Evolutionary conservation across 30 jellyfish, hydroid and myxozoan species (phyloP).

Genomic region (Aurelia sp.): DNA sequence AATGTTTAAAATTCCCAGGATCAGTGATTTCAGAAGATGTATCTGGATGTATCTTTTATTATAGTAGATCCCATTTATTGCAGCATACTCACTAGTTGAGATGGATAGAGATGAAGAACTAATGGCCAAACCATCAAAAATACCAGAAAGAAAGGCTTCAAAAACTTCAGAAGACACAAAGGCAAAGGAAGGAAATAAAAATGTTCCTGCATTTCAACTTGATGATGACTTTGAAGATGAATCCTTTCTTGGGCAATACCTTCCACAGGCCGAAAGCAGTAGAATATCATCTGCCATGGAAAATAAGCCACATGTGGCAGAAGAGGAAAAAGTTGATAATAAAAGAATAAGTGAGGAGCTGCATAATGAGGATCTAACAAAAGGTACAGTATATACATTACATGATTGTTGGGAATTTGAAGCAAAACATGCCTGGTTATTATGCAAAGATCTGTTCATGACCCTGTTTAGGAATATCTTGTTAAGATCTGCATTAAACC

Average conservation of each 20-base stretch:
- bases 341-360: conserved; percentile 18
- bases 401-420: too few species aligned
- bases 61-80: background rate
- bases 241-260: conserved; percentile 66
- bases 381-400: too few species aligned
- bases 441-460: too few species aligned
- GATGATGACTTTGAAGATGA: conserved; percentile 82
- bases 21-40: too few species aligned
- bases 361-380: background rate
- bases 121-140: conserved; percentile 27
- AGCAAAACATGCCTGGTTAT: too few species aligned
- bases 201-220: conserved; percentile 61
- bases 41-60: background rate
- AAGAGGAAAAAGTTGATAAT: background rate
- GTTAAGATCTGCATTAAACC: too few species aligned
- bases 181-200: background rate
- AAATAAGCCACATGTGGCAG: background rate
- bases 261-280: conserved; percentile 79
- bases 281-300: conserved; percentile 42
- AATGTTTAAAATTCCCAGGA: too few species aligned
- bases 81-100: conserved; percentile 47
- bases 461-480: too few species aligned
- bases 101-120: background rate
- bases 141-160: background rate
- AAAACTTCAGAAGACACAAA: background rate